Evolutionary conservation across 2,888 invertebrate genomes (phyloP).

Genomic region (Meteorus cinctellus): DNA sequence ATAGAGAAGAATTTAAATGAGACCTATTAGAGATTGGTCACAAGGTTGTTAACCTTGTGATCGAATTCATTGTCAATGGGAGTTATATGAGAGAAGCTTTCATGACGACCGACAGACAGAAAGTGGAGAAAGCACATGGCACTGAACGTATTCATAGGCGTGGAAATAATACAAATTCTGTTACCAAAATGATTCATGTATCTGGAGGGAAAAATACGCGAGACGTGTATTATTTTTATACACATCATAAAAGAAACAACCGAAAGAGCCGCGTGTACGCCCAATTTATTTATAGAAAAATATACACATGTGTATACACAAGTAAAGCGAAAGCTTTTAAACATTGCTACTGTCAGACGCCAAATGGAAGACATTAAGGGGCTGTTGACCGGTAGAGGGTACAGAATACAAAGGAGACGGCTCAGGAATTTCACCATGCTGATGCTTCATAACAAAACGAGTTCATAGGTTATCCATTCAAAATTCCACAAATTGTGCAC

Average conservation of each 20-base stretch:
- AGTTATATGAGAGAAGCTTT: not conserved
- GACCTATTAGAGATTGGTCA: not conserved
- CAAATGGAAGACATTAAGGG: slow-evolving; percentile 32
- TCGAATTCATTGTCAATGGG: not conserved
- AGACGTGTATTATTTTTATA: slow-evolving; percentile 58
- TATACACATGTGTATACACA: slow-evolving; percentile 35
- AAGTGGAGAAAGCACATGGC: too few relatives aligned
- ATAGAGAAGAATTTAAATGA: not conserved
- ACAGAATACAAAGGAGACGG: not conserved
- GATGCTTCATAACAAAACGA: not conserved
- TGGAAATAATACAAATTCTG: not conserved
- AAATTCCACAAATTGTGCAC: not conserved
- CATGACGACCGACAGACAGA: not conserved
- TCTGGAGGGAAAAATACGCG: not conserved
- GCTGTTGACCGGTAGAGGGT: not conserved
- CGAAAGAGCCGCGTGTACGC: slow-evolving; percentile 42
- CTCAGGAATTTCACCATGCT: slow-evolving; percentile 5
- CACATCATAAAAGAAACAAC: slow-evolving; percentile 44
- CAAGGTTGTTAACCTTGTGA: slow-evolving; percentile 19
- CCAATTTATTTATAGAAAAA: slow-evolving; percentile 61
- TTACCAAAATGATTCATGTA: not conserved
- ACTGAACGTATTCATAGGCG: not conserved
- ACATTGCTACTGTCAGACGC: slow-evolving; percentile 48
- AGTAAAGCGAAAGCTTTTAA: slow-evolving; percentile 22
- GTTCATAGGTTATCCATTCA: not conserved